Evolutionary conservation across 1,140 invertebrate species (phyloP).

Genomic region (Orius insidiosus): DNA sequence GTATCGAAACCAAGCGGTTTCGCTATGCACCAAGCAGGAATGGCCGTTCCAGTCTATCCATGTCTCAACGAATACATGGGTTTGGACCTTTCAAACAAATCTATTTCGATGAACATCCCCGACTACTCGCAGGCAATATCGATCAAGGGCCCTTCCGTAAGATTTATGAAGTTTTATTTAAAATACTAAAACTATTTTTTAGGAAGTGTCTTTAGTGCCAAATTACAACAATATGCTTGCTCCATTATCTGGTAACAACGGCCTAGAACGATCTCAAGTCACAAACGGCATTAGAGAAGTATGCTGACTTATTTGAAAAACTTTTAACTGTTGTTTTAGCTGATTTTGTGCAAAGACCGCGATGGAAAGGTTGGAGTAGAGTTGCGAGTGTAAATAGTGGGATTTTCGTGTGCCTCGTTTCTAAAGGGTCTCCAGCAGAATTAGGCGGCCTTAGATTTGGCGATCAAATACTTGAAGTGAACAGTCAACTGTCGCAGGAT

Average conservation of each 20-base stretch:
- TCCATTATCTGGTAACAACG: conserved; percentile 53
- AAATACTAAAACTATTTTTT: neutral
- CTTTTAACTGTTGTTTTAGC: conserved; percentile 24
- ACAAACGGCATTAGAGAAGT: conserved; percentile 65
- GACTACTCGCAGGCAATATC: conserved; percentile 31
- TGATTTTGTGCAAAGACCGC: conserved; percentile 65
- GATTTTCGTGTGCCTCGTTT: conserved; percentile 77
- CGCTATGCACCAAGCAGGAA: conserved; percentile 8
- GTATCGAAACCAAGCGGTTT: conserved; percentile 8
- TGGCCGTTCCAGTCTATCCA: conserved; percentile 44
- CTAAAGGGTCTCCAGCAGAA: conserved; percentile 64
- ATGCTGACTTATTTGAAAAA: conserved; percentile 9
- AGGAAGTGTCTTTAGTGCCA: conserved; percentile 17
- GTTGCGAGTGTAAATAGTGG: conserved; percentile 70
- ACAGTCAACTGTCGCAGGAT: conserved; percentile 70
- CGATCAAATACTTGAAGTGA: conserved; percentile 83
- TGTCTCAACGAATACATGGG: conserved; percentile 69
- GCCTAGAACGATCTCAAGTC: conserved; percentile 56
- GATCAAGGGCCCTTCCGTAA: too few species aligned
- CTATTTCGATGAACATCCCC: conserved; percentile 53
- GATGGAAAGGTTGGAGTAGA: conserved; percentile 72
- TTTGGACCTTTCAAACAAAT: conserved; percentile 50
- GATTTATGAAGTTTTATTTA: too few species aligned
- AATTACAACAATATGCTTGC: conserved; percentile 40
- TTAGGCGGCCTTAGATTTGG: conserved; percentile 75